These are phyloP conservation scores for Heteromyza rotundicornis DNA, from an alignment of 2,888 invertebrate species.

Conservation along the genomic window DNA sequence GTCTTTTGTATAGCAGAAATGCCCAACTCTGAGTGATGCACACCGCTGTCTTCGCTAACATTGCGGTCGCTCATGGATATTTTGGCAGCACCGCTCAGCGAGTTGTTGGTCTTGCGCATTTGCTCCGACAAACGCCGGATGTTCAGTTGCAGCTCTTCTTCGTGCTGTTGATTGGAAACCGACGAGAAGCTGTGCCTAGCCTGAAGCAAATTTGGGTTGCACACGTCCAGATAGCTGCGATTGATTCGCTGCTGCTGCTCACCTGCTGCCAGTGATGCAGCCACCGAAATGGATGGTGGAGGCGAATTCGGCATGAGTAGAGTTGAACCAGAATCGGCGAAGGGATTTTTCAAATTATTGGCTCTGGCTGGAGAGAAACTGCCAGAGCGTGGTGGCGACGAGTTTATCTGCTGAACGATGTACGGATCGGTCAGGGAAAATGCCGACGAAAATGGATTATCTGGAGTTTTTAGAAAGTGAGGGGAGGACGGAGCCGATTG, in stretches of 20 bases:
- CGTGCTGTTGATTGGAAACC: constrained; percentile 41
- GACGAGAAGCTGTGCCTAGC: constrained; percentile 60
- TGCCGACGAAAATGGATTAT: constrained; percentile 38
- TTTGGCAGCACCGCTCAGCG: constrained; percentile 28
- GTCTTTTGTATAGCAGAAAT: constrained; percentile 15
- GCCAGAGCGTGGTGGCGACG: constrained; percentile 38
- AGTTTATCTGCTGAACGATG: constrained; percentile 28
- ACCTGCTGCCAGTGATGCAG: constrained; percentile 12
- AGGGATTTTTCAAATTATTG: constrained; percentile 37
- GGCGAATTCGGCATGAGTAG: constrained; percentile 18
- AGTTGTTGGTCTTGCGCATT: constrained; percentile 40
- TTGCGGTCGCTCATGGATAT: constrained; percentile 37
- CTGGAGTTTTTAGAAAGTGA: constrained; percentile 39
- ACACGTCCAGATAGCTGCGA: constrained; percentile 46
- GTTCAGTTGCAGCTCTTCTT: constrained; percentile 57
- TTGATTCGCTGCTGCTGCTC: constrained; percentile 28
- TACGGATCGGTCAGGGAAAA: constrained; percentile 29
- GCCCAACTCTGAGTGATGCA: constrained; percentile 12
- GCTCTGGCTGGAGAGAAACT: constrained; percentile 47
- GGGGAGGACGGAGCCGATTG: constrained; percentile 54
- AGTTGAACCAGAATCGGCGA: constrained; percentile 23
- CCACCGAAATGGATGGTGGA: constrained; percentile 25
- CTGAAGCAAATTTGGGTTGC: constrained; percentile 49
- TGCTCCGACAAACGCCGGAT: constrained; percentile 60
- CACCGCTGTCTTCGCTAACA: constrained; percentile 26